Base-by-base conservation (phyloP, 1,140 invertebrate species). In the Hyphantria cunea region DNA sequence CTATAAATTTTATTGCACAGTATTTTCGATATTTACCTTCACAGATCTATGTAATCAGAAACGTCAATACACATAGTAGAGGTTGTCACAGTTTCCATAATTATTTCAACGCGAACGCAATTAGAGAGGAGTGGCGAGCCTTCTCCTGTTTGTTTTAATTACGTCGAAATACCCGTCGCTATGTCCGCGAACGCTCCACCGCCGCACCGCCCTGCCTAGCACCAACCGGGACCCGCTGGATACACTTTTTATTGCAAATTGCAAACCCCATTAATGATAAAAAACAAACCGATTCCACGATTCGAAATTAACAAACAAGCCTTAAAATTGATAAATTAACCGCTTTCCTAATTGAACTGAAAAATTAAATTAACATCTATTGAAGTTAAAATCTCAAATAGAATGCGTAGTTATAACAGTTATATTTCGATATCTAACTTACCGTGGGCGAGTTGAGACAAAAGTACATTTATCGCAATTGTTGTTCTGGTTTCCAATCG, bases 141-240 rank as follows among this genome's bases (percentile, higher is more conserved):
- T 81, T 72, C 79, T 86, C 80, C 81, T 89, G 86, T 89, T 89
- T 86, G 86, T 88, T 89, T 89, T 89, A 88, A 89, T 89, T 89
- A 88, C 86, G 78, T 76, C 78, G 82, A 83, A 86, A 86, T 83
- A 86, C 76, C 82, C 72, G 71, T 67, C 74, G 71, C 80, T 66
- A 71, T 66, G 66, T 66, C 76, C 82, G 72, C 74, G 61, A 32
- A 58, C 53, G 56, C 66, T 65, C 70, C 50, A 64, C 63, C 58
- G 25, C 50, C 41, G 52, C 60, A 58, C 49, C 68, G 52, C 65
- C 47, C 72, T 62, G 39, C 64, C 14, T 14, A 32, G 15, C 54
- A 17, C 45, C 54, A 11, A 15, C 50, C n/a, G n/a, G n/a, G 58
- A 62, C 70, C 49, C 63, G 53, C 63, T 37, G 47, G 45, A 70